Evolutionary conservation across 1,140 invertebrate species (phyloP).

Genomic region (Littorina saxatilis): DNA sequence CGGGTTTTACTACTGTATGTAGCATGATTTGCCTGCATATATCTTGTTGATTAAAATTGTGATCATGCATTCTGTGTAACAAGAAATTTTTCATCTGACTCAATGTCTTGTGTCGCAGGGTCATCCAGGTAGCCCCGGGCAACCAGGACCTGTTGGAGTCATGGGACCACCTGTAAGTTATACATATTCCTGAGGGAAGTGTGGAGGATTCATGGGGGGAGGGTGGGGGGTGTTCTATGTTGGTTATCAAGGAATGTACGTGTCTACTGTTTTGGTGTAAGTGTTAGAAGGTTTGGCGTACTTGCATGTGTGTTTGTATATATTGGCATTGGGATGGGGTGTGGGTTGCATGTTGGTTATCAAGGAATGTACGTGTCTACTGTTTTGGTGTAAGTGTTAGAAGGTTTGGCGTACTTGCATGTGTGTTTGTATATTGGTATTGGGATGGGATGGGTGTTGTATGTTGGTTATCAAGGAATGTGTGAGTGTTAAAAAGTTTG

Average conservation of each 20-base stretch:
- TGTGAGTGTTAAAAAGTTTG: background rate
- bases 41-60: no score
- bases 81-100: no score
- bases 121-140: slow-evolving; percentile 60
- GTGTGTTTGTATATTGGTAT: background rate
- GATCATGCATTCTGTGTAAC: no score
- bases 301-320: background rate
- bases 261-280: background rate
- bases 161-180: slow-evolving; percentile 69
- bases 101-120: slow-evolving; percentile 54
- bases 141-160: slow-evolving; percentile 61
- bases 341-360: background rate
- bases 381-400: background rate
- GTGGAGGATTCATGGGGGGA: background rate
- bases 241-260: background rate
- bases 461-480: background rate
- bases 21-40: no score
- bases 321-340: background rate
- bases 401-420: background rate
- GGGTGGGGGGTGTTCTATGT: background rate
- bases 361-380: background rate
- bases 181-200: background rate
- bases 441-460: background rate
- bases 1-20: no score
- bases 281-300: background rate